A percentile compares a stretch with the other conserved stretches of the same genome.
Conservation (phyloP, 1,140 invertebrate genomes). For the Leptinotarsa lineolata region DNA sequence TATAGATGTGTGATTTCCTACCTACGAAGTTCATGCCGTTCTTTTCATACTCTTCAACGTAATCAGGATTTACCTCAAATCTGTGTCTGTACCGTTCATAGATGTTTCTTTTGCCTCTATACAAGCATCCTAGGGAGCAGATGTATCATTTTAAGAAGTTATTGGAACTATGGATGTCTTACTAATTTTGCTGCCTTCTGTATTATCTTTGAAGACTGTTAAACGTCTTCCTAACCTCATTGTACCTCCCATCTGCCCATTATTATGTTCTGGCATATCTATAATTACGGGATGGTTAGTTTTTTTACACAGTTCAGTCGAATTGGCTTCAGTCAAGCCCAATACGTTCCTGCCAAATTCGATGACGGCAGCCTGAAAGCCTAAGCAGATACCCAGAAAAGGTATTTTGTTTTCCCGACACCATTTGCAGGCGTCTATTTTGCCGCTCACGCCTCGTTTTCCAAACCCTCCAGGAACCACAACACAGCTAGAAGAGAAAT, state of each 20-base stretch:
- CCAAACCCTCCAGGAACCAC: slow-evolving; percentile 94
- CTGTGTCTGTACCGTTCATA: slow-evolving; percentile 97
- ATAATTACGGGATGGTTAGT: slow-evolving; percentile 84
- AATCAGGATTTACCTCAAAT: slow-evolving; percentile 92
- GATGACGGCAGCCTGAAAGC: slow-evolving; percentile 95
- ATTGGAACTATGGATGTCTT: slow-evolving; percentile 51
- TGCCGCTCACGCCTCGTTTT: slow-evolving; percentile 92
- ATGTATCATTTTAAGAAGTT: too few species aligned
- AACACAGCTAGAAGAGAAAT: slow-evolving; percentile 73
- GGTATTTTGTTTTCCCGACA: slow-evolving; percentile 89
- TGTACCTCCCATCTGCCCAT: slow-evolving; percentile 92
- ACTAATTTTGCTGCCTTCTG: slow-evolving; percentile 70
- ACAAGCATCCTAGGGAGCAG: slow-evolving; percentile 72
- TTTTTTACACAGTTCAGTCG: slow-evolving; percentile 72
- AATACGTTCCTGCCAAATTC: slow-evolving; percentile 94
- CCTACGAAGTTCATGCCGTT: slow-evolving; percentile 92
- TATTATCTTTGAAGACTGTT: slow-evolving; percentile 71
- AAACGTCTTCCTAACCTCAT: slow-evolving; percentile 94
- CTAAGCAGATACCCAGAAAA: slow-evolving; percentile 94
- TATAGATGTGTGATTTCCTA: slow-evolving; percentile 44
- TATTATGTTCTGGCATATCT: slow-evolving; percentile 98
- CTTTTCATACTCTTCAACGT: slow-evolving; percentile 77
- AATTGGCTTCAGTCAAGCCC: slow-evolving; percentile 77
- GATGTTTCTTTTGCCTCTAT: slow-evolving; percentile 79
- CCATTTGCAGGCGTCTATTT: slow-evolving; percentile 92